A percentile compares a stretch with the other conserved stretches of the same genome.
These are phyloP conservation scores for Plectrocnemia conspersa DNA, from an alignment of 1,140 invertebrate genomes.

Conservation along the genomic window DNA sequence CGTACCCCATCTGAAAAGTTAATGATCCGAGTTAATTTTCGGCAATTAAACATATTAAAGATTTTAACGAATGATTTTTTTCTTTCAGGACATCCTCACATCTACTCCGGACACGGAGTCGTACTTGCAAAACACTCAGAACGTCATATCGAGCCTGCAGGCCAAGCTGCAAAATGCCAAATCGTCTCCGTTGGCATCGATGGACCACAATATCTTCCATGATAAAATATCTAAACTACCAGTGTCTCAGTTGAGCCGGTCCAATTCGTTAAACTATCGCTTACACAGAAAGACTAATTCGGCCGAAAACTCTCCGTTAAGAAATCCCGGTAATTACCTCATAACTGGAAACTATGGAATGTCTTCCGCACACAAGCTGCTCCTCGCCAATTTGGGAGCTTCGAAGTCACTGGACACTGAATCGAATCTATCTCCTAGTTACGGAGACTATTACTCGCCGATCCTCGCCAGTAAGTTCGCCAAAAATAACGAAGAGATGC, in stretches of 20 bases:
- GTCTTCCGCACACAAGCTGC: constrained; percentile 41
- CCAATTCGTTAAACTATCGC: constrained; percentile 49
- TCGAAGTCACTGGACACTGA: constrained; percentile 47
- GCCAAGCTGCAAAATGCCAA: constrained; percentile 46
- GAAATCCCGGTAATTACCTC: constrained; percentile 49
- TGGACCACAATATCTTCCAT: constrained; percentile 17
- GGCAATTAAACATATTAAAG: too few species aligned
- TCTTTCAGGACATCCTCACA: constrained; percentile 51
- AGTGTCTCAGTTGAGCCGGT: constrained; percentile 46
- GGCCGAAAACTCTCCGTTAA: constrained; percentile 44
- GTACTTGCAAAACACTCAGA: constrained; percentile 62
- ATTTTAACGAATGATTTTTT: constrained; percentile 21
- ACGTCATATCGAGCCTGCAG: constrained; percentile 63
- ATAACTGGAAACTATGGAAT: constrained; percentile 45
- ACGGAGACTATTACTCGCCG: constrained; percentile 3
- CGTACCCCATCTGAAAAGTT: too few species aligned
- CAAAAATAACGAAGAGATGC: neutral
- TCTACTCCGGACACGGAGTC: constrained; percentile 56
- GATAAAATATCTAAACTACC: constrained; percentile 42
- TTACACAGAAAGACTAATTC: constrained; percentile 42
- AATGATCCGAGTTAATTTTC: too few species aligned
- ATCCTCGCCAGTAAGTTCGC: neutral
- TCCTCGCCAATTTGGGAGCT: constrained; percentile 39
- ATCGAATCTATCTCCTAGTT: constrained; percentile 15
- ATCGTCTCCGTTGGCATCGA: constrained; percentile 37